phyloP scores from a whole-genome alignment of 2,113 vertebrate genomes.

The Poicephalus gulielmi region DNA sequence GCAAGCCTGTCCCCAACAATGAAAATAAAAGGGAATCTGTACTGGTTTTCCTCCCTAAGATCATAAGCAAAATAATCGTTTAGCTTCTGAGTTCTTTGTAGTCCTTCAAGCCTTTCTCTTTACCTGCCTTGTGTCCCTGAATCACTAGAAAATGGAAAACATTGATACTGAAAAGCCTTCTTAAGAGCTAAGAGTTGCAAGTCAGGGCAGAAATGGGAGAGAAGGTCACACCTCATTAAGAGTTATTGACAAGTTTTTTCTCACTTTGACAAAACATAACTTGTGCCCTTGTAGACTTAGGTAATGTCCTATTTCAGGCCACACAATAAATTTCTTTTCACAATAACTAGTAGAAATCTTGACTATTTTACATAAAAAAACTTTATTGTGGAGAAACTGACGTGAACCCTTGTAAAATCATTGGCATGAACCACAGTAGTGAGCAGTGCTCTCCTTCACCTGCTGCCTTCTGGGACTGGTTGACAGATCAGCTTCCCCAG shows the following conservation, averaged over 20 bases:
- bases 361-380: neutral
- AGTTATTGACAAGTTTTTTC: neutral
- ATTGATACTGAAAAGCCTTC: neutral
- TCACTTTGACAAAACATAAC: neutral
- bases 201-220: neutral
- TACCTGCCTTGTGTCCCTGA: neutral
- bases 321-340: neutral
- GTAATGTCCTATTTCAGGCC: neutral
- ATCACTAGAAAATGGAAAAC: neutral
- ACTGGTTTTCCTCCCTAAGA: neutral
- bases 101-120: neutral
- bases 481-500: neutral
- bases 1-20: neutral
- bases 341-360: neutral
- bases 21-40: neutral
- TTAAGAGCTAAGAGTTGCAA: neutral
- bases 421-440: neutral
- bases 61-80: neutral
- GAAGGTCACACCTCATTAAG: neutral
- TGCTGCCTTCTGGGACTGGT: neutral
- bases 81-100: neutral
- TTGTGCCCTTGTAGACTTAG: neutral
- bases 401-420: neutral
- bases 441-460: neutral
- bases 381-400: neutral